These are phyloP conservation scores for Mastomys natalensis DNA, from an alignment of 2,113 vertebrate species.

Conservation along the genomic window DNA sequence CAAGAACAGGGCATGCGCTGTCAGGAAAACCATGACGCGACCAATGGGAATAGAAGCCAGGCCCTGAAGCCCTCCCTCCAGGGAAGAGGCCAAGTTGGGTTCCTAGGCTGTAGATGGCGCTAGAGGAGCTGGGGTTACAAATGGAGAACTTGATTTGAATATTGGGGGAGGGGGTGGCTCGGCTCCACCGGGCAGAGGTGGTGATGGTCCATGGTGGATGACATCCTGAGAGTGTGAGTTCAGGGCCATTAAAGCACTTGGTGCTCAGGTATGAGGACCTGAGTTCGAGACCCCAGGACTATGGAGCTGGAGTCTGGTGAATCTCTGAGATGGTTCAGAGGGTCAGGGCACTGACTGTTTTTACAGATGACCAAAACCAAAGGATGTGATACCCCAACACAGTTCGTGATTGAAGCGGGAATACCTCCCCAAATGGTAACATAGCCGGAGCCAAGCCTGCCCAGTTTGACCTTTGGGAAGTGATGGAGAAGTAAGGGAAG, in stretches of 20 bases:
- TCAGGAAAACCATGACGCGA: accelerated
- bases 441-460: neutral
- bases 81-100: neutral
- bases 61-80: neutral
- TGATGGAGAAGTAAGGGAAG: too few relatives aligned
- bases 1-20: accelerated
- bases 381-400: neutral
- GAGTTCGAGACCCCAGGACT: neutral
- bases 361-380: neutral
- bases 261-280: too few relatives aligned
- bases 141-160: accelerated
- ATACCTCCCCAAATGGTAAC: too few relatives aligned
- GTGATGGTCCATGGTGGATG: accelerated
- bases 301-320: neutral
- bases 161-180: too few relatives aligned
- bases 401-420: too few relatives aligned
- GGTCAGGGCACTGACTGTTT: neutral
- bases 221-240: too few relatives aligned
- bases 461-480: too few relatives aligned
- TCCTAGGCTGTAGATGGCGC: neutral
- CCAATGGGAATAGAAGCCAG: accelerated
- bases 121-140: neutral
- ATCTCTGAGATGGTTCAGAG: neutral
- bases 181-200: accelerated
- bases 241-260: neutral